phyloP scores from a whole-genome alignment of 2,797 vertebrate species.

The Enteromius anoplus region DNA sequence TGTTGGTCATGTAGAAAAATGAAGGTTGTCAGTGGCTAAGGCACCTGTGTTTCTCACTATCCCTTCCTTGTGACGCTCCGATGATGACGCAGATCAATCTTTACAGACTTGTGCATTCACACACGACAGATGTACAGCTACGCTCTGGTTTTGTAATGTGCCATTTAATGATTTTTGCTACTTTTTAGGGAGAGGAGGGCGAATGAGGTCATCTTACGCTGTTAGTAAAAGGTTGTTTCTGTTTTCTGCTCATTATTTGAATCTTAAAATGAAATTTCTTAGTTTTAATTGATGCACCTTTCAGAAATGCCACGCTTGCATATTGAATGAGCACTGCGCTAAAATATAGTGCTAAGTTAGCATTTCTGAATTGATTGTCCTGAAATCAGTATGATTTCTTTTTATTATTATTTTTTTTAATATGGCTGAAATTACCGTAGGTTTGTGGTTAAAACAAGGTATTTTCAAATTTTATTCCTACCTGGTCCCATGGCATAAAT shows the following conservation, averaged over 20 bases:
- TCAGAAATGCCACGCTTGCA: neutral
- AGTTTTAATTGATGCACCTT: neutral
- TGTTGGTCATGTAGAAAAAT: slow-evolving; percentile 49
- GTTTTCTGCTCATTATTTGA: neutral
- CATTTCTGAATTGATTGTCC: neutral
- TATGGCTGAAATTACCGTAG: neutral
- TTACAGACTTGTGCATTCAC: neutral
- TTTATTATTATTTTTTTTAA: neutral
- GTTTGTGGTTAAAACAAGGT: neutral
- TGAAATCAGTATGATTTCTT: neutral
- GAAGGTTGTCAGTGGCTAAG: slow-evolving; percentile 26
- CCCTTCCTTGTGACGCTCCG: slow-evolving; percentile 13
- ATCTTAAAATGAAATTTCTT: neutral
- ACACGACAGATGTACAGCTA: slow-evolving; percentile 1
- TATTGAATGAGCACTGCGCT: neutral
- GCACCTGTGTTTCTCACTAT: slow-evolving; percentile 13
- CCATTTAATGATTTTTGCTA: neutral
- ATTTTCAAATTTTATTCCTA: neutral
- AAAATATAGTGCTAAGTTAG: neutral
- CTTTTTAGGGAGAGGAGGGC: neutral
- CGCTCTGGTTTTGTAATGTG: neutral
- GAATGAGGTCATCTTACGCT: neutral
- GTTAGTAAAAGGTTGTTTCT: neutral
- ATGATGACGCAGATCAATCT: neutral
- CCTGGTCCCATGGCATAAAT: too few relatives aligned